Evolutionary conservation across 1,140 invertebrate species (phyloP).

Genomic region (Proctacanthus coquilletti): DNA sequence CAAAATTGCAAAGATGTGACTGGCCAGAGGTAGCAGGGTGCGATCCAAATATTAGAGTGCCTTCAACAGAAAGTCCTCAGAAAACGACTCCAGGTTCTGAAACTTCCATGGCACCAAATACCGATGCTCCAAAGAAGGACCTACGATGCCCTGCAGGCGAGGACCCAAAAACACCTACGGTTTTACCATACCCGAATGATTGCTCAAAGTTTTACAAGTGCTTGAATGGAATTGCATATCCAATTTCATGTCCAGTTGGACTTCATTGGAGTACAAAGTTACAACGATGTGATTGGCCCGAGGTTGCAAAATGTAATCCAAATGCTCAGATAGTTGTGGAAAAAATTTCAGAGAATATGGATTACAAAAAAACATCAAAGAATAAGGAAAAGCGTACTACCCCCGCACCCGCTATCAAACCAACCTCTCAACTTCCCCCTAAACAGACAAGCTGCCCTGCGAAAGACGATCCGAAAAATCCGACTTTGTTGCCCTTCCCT

Average conservation of each 20-base stretch:
- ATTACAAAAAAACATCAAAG: no score
- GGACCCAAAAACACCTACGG: no score
- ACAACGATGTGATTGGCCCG: constrained; percentile 20
- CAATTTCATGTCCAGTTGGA: constrained; percentile 20
- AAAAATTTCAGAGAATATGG: no score
- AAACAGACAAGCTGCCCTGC: background rate
- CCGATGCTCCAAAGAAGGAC: no score
- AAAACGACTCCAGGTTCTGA: no score
- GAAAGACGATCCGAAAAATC: background rate
- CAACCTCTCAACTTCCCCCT: no score
- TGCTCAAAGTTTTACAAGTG: constrained; percentile 21
- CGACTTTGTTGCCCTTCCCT: background rate
- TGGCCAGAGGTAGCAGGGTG: constrained; percentile 20
- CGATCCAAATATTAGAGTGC: no score
- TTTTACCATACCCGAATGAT: constrained; percentile 13
- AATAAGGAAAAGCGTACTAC: no score
- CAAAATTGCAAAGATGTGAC: constrained; percentile 14
- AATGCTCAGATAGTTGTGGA: background rate
- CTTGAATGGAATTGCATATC: constrained; percentile 15
- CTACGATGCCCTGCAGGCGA: no score
- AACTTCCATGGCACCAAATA: no score
- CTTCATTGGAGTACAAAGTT: constrained; percentile 17
- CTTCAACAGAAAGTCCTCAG: no score
- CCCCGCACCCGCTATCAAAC: no score
- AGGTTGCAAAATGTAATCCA: constrained; percentile 18